phyloP scores from a whole-genome alignment of 1,140 invertebrate genomes.

The Pinna nobilis region DNA sequence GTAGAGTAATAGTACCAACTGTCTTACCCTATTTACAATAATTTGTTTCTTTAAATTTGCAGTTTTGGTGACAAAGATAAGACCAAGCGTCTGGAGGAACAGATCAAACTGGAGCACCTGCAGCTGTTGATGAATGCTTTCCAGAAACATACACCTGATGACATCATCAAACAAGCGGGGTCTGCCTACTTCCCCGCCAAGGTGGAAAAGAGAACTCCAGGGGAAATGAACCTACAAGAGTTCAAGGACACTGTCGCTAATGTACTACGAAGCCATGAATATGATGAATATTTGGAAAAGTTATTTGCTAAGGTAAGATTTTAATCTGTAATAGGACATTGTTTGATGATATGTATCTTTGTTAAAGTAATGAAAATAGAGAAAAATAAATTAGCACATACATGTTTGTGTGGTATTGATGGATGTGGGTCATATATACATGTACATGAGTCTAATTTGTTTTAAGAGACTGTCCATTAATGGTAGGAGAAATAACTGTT shows the following conservation, averaged over 20 bases:
- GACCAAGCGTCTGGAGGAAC: constrained; percentile 69
- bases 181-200: constrained; percentile 60
- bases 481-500: too few species aligned
- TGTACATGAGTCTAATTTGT: too few species aligned
- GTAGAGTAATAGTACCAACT: constrained; percentile 1
- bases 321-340: not conserved
- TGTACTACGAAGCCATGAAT: constrained; percentile 67
- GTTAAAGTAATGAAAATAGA: not conserved
- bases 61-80: constrained; percentile 67
- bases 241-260: constrained; percentile 69
- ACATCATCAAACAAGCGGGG: constrained; percentile 59
- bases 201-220: constrained; percentile 59
- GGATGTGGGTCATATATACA: too few species aligned
- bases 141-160: constrained; percentile 60
- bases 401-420: too few species aligned
- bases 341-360: too few species aligned
- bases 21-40: not conserved
- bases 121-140: constrained; percentile 70
- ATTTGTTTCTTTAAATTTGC: constrained; percentile 27
- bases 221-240: constrained; percentile 68
- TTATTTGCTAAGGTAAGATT: constrained; percentile 69
- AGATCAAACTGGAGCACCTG: constrained; percentile 71
- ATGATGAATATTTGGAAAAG: constrained; percentile 72
- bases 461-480: too few species aligned
- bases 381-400: not conserved